These are phyloP conservation scores for Anoplius nigerrimus DNA, from an alignment of 2,888 invertebrate species.

Conservation along the genomic window DNA sequence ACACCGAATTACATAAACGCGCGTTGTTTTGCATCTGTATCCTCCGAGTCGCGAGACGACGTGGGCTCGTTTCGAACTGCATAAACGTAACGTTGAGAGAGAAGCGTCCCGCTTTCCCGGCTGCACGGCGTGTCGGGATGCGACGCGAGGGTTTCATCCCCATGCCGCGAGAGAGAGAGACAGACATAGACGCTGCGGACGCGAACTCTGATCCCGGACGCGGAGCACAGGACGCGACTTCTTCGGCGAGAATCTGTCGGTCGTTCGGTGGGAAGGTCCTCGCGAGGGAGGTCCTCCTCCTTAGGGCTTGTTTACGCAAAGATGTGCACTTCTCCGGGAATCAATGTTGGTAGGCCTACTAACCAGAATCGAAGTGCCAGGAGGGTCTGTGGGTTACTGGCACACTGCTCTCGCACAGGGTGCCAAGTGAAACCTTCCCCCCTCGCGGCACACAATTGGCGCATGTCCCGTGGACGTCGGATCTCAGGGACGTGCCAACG, in stretches of 20 bases:
- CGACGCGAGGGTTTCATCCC: neutral
- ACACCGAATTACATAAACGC: too few relatives aligned
- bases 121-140: neutral
- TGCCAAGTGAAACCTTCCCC: conserved; percentile 62
- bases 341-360: conserved; percentile 64
- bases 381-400: conserved; percentile 73
- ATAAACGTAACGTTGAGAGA: too few relatives aligned
- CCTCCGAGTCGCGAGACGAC: too few relatives aligned
- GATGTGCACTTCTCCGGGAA: conserved; percentile 35
- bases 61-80: too few relatives aligned
- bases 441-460: conserved; percentile 56
- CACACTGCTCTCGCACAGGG: conserved; percentile 65
- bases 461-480: conserved; percentile 61
- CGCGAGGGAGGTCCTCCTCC: conserved; percentile 5
- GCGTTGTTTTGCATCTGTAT: too few relatives aligned
- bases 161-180: neutral
- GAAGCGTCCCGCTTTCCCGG: too few relatives aligned
- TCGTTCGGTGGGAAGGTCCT: neutral
- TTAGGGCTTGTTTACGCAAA: conserved; percentile 49
- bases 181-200: conserved; percentile 10
- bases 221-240: conserved; percentile 1
- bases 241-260: neutral
- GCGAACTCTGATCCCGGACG: conserved; percentile 16
- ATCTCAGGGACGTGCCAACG: conserved; percentile 50
- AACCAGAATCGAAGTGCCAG: conserved; percentile 67